Evolutionary conservation across 2,888 invertebrate species (phyloP), one percentile per base, ranked within the genome.

Genomic region (Stramonita haemastoma): DNA sequence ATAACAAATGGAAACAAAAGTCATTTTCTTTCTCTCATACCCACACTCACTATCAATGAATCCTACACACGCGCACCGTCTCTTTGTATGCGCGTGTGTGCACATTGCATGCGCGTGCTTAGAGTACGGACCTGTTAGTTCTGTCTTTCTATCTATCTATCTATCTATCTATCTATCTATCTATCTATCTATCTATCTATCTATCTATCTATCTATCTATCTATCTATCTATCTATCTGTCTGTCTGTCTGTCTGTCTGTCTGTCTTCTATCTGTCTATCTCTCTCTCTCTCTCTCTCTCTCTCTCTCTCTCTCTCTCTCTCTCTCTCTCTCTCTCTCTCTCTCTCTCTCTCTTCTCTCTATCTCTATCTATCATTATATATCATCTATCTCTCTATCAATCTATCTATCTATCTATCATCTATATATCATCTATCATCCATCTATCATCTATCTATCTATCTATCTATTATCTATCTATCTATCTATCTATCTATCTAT

Each of bases 141-240:
- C n/a, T n/a, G n/a, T n/a, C n/a, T n/a, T n/a, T n/a, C n/a, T n/a
- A n/a, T n/a, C n/a, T n/a, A n/a, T n/a, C n/a, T n/a, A n/a, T n/a
- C n/a, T n/a, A n/a, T 60, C 60, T 60, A 60, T 60, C 60, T 60
- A 60, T 60, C 60, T 60, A 60, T 60, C 60, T 60, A 60, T 60
- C 60, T 60, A 77, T 77, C n/a, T 77, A 77, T 77, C n/a, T 77
- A 77, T 77, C 26, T 29, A 77, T 77, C n/a, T 77, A 77, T 77
- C n/a, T 77, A 29, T 77, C n/a, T 77, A 29, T 77, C 60, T 60
- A 60, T 60, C 60, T 60, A 60, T 11, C 19, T 19, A 15, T n/a
- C n/a, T n/a, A n/a, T n/a, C n/a, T n/a, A 60, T 60, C 60, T 60
- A 60, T 22, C 77, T 77, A 29, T 77, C 77, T 77, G 11, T 77